A percentile compares a stretch with the other conserved stretches of the same genome.
phyloP scores from a whole-genome alignment of 2,888 invertebrate genomes.

The Cephus rjabovi region DNA sequence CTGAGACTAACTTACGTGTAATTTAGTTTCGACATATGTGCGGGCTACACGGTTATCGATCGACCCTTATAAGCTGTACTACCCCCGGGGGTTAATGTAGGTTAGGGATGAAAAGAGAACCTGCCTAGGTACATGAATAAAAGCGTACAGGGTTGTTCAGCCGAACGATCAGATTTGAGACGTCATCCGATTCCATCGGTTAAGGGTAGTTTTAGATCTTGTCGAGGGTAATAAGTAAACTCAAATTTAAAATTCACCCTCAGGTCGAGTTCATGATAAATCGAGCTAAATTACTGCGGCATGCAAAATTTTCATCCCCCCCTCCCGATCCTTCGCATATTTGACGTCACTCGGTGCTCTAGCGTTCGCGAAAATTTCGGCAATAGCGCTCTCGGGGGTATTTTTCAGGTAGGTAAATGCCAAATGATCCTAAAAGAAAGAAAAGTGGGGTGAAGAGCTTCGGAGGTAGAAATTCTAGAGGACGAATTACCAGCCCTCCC shows the following conservation, averaged over 20 bases:
- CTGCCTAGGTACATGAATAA: not conserved
- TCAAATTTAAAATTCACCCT: not conserved
- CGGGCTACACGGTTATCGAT: conserved; percentile 48
- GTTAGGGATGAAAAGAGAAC: conserved; percentile 42
- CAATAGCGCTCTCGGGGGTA: not conserved
- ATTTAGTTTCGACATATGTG: conserved; percentile 28
- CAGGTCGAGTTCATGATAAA: not conserved
- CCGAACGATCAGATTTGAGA: not conserved
- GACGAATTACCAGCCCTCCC: not conserved
- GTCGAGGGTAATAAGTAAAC: not conserved
- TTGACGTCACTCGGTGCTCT: not conserved
- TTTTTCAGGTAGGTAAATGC: not conserved
- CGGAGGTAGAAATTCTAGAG: not conserved
- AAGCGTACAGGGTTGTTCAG: not conserved
- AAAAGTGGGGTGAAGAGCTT: not conserved
- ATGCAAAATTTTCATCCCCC: not conserved
- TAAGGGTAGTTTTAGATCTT: not conserved
- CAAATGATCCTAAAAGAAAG: not conserved
- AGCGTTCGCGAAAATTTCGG: not conserved
- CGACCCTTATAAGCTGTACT: conserved; percentile 33
- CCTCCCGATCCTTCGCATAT: not conserved
- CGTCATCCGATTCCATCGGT: not conserved
- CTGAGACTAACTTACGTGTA: conserved; percentile 1
- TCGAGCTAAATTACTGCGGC: not conserved
- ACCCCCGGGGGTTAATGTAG: conserved; percentile 43